Base-by-base conservation (phyloP, 2,888 invertebrate genomes). In the Athalia circularis region DNA sequence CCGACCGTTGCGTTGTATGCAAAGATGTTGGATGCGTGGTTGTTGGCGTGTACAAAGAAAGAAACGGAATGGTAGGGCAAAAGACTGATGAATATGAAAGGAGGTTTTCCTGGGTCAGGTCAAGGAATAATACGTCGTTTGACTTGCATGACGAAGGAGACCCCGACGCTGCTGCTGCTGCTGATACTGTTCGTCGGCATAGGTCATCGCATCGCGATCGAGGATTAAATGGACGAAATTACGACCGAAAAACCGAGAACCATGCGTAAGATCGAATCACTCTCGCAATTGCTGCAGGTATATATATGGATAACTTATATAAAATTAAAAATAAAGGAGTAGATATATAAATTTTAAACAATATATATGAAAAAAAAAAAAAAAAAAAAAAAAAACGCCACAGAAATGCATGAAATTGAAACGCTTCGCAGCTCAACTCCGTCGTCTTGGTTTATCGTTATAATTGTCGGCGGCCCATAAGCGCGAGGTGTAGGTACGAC, bases 71-170 rank as follows among this genome's bases (percentile, higher is more conserved):
- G 62, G 75, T 45, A 62, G 43, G 62, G 72, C 72, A 62, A 82
- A 87, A 85, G 84, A 61, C 86, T 87, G 87, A 89, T 88, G 88
- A 89, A 89, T 90, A 89, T 87, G 87, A 88, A 88, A 89, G 86
- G 84, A 84, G 86, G 81, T 83, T 86, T 83, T 85, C 86, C 88
- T 90, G 86, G 89, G 88, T 88, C 89, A 87, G 90, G 89, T 89
- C 89, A 88, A 89, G 88, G 88, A 88, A 90, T 90, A 90, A 90
- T 90, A 85, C 83, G 83, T 87, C 86, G 87, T 89, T 89, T 89
- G 88, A 89, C 88, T 90, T 88, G 88, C 89, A 89, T 87, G 82
- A 80, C 80, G 81, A 81, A 72, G 47, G 59, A 72, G 59, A 15
- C 62, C n/a, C n/a, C 13, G n/a, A 13, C 13, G 5, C 54, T 11